Percentiles rank a stretch among this genome's conserved stretches.
phyloP scores from a whole-genome alignment of 2,113 vertebrate species.

The Microcebus lehilahytsara region DNA sequence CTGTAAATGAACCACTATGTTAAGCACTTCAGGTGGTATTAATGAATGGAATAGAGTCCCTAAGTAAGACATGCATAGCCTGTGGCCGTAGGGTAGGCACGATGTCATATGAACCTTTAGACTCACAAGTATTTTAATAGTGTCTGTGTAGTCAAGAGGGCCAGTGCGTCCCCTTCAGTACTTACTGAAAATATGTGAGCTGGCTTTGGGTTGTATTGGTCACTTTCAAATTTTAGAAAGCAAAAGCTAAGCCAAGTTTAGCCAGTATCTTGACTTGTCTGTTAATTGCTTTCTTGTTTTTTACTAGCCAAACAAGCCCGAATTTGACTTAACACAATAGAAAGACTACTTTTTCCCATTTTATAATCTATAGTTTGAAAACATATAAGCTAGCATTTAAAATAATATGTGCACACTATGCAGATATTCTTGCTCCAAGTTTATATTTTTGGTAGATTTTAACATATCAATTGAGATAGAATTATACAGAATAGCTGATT shows the following conservation, averaged over 20 bases:
- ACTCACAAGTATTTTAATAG: neutral
- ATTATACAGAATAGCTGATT: neutral
- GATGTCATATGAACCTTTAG: neutral
- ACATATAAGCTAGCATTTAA: neutral
- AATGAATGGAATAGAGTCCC: neutral
- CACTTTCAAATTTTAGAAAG: slow-evolving; percentile 26
- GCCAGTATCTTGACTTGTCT: neutral
- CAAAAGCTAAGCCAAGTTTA: neutral
- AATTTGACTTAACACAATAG: neutral
- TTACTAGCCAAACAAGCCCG: neutral
- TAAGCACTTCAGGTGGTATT: neutral
- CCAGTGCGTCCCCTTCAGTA: neutral
- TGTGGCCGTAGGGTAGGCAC: neutral
- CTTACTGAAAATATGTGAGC: neutral
- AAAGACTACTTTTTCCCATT: neutral
- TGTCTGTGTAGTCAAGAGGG: neutral
- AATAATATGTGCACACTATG: neutral
- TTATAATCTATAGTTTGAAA: neutral
- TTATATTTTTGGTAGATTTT: slow-evolving; percentile 39
- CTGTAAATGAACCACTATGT: neutral
- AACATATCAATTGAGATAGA: neutral
- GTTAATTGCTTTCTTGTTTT: neutral
- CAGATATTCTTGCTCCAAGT: neutral
- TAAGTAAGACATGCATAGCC: neutral
- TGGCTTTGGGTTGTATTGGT: neutral